These are phyloP conservation scores for Drosophila serrata DNA, from an alignment of 1,140 invertebrate species.

Conservation along the genomic window DNA sequence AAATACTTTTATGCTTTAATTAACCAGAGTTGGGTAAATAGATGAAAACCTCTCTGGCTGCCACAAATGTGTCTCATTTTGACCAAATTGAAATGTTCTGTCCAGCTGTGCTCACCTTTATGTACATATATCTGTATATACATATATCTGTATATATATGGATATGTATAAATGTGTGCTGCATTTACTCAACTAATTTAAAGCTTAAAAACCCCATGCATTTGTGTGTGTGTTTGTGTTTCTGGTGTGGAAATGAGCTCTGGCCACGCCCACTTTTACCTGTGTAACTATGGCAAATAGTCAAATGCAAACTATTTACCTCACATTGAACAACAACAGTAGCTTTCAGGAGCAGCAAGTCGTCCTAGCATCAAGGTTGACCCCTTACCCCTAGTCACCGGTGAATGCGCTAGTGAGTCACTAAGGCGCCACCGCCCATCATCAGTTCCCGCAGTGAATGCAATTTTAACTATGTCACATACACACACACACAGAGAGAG, in stretches of 20 bases:
- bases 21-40: conserved; percentile 11
- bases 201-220: conserved; percentile 38
- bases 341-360: conserved; percentile 34
- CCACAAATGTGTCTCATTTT: conserved; percentile 17
- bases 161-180: neutral
- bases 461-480: conserved; percentile 70
- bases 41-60: neutral
- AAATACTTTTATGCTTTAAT: conserved; percentile 14
- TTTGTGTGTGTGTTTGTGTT: neutral
- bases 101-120: conserved; percentile 28
- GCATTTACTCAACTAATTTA: conserved; percentile 70
- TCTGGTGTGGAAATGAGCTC: neutral
- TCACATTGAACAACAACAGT: conserved; percentile 78
- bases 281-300: conserved; percentile 57
- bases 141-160: neutral
- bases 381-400: neutral
- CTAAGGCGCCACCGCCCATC: conserved; percentile 11
- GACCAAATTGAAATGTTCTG: conserved; percentile 10
- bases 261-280: conserved; percentile 15
- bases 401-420: neutral
- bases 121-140: neutral
- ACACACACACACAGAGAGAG: conserved; percentile 16
- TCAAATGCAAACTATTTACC: conserved; percentile 77
- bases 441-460: conserved; percentile 46
- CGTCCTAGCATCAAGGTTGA: conserved; percentile 17